These are phyloP conservation scores for Norana najaformis DNA, from an alignment of 2,888 invertebrate genomes.

Conservation along the genomic window DNA sequence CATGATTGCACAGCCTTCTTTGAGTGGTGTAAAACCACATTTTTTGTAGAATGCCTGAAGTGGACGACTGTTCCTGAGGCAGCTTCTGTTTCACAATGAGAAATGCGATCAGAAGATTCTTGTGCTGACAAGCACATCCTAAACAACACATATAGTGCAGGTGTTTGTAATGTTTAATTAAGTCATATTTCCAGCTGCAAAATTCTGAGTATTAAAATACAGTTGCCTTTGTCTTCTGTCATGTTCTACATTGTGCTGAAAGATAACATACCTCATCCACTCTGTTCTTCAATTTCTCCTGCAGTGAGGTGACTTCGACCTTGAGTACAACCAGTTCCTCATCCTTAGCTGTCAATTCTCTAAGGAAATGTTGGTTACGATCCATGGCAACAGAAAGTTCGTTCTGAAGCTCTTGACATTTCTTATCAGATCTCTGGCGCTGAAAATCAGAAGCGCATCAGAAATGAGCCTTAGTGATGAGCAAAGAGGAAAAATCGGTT, in stretches of 20 bases:
- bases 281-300: slow-evolving; percentile 55
- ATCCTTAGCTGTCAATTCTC: slow-evolving; percentile 57
- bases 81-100: no score
- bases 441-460: neutral
- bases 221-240: neutral
- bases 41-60: no score
- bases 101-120: no score
- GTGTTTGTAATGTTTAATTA: no score
- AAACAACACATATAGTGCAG: no score
- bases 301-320: slow-evolving; percentile 55
- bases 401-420: slow-evolving; percentile 49
- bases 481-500: neutral
- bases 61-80: no score
- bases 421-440: slow-evolving; percentile 52
- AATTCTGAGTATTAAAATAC: no score
- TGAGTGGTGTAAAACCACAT: no score
- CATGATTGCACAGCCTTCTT: no score
- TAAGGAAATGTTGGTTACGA: slow-evolving; percentile 53
- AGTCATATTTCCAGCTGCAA: no score
- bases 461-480: neutral
- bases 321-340: slow-evolving; percentile 57
- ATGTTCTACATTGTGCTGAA: neutral
- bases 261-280: slow-evolving; percentile 52
- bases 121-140: no score
- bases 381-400: slow-evolving; percentile 54